Evolutionary conservation across 2,113 vertebrate genomes (phyloP).

Genomic region (Myxocyprinus asiaticus): DNA sequence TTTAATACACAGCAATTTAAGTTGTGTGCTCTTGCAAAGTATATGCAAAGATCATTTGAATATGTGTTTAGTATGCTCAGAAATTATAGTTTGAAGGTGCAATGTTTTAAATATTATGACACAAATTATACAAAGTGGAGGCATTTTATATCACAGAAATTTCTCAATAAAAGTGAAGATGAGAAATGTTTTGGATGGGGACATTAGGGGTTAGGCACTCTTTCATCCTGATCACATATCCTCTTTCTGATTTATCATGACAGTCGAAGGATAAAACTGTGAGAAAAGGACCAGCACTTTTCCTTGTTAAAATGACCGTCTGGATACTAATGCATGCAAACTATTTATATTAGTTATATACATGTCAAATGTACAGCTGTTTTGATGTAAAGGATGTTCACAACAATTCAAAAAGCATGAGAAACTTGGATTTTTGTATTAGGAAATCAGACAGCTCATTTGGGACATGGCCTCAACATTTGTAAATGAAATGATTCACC

Average conservation of each 20-base stretch:
- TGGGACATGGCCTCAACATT: background rate
- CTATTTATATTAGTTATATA: background rate
- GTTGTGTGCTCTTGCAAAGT: background rate
- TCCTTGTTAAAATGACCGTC: too few relatives aligned
- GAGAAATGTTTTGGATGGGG: background rate
- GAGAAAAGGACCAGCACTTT: background rate
- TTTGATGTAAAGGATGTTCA: too few relatives aligned
- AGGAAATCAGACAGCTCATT: background rate
- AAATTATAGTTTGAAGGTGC: background rate
- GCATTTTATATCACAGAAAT: background rate
- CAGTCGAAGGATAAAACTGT: background rate
- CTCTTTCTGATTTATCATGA: background rate
- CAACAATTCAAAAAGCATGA: background rate
- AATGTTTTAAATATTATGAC: background rate
- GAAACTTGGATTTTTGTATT: constrained; percentile 1
- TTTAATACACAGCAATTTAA: background rate
- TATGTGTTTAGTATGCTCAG: background rate
- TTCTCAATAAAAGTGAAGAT: background rate
- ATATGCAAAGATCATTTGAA: background rate
- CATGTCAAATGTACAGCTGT: background rate
- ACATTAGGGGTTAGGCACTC: background rate
- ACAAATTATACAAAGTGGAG: background rate
- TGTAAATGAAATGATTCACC: constrained; percentile 39
- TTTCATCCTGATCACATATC: background rate
- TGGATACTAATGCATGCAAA: too few relatives aligned